Evolutionary conservation across 92 coral and sea anemone species (phyloP), one percentile per base, ranked within the genome.

Genomic region (Isaurus tuberculatus): DNA sequence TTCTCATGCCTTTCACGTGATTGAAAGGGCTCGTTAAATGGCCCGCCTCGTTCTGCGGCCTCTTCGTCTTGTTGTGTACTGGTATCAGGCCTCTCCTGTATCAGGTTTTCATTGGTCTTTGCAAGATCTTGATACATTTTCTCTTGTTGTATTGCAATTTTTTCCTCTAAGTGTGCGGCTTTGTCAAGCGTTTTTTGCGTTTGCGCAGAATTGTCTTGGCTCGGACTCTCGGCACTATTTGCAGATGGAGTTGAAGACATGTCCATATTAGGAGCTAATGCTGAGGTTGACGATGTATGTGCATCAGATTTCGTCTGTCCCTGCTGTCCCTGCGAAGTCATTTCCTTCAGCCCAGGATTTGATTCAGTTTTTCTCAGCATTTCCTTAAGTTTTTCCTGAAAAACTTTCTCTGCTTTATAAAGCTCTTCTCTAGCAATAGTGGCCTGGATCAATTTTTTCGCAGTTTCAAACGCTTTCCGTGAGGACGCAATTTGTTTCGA

Each of bases 111-210:
- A 53, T 87, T 92, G 17, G 19, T 32, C 16, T 71, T 49, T 22
- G 90, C 79, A 36, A 94, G 85, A 15, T 86, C 90, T 13, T 91
- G 91, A 63, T 94, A 94, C 93, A 94, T 86, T 66, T 85, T 81
- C 10, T 94, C 98, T 84, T 94, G 98, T 53, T 94, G 98, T 2
- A 86, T 91, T 19, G 98, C 98, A 33, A 94, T 92, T 70, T 94
- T 94, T 79, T 94, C 98, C 33, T 94, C 98, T 48, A 94, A 83
- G 72, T 94, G 98, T 2, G 98, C 98, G 2, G 98, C 98, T 51
- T 89, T 94, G 36, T 89, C 88, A 61, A 87, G 82, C 36, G 91
- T 89, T 51, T 94, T 85, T 72, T 91, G 89, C 10, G 86, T 75
- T 44, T 83, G 86, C 16, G 63, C 32, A 70, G 70, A 64, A 48